Conservation (phyloP, 2,113 vertebrate species). For the Coptodon bakossiorum region DNA sequence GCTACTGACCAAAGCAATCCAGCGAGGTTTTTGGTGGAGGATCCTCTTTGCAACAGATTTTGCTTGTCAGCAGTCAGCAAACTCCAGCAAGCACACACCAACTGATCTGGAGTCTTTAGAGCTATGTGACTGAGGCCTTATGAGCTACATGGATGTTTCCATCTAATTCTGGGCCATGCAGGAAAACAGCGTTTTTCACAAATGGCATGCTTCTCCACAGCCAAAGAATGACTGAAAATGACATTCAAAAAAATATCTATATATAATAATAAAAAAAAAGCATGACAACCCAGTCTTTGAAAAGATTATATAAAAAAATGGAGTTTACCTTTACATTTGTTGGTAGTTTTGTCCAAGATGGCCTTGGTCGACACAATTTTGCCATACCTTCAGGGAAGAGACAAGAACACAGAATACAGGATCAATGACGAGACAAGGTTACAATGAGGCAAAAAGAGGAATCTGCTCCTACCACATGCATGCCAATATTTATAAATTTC, state of each 20-base stretch:
- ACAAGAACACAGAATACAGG: neutral
- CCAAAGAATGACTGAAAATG: neutral
- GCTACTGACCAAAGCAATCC: neutral
- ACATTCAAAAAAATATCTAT: neutral
- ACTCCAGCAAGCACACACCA: neutral
- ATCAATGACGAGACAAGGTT: neutral
- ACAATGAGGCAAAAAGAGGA: neutral
- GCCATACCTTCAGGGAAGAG: conserved; percentile 75
- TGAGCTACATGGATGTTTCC: neutral
- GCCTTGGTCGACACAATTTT: conserved; percentile 95
- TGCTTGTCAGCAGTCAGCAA: neutral
- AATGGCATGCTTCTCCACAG: neutral
- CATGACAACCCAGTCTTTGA: neutral
- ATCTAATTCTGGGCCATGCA: neutral
- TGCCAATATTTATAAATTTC: neutral
- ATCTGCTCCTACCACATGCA: conserved; percentile 23
- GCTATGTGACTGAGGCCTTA: neutral
- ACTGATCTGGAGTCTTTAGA: neutral
- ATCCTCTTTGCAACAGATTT: neutral
- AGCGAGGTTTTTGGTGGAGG: neutral
- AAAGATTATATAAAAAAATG: neutral
- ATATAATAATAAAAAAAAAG: neutral
- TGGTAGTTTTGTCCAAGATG: conserved; percentile 92
- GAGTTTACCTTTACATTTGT: conserved; percentile 90
- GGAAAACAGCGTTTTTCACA: neutral